Evolutionary conservation across 2,113 vertebrate species (phyloP).

Genomic region (Sisor rabdophorus): DNA sequence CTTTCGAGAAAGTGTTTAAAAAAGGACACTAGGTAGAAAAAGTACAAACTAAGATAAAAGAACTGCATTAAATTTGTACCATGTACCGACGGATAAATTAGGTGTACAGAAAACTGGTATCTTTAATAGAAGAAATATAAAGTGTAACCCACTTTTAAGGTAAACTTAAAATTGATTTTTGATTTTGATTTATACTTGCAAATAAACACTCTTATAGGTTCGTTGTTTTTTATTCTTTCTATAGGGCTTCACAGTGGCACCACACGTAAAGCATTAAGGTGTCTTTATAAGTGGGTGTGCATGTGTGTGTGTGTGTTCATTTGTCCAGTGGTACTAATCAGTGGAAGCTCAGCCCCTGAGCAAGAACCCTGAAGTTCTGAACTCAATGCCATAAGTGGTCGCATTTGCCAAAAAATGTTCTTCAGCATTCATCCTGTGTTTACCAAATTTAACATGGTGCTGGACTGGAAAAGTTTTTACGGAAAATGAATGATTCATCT

Average conservation of each 20-base stretch:
- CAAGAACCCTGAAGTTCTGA: too few relatives aligned
- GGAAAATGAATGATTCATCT: slow-evolving; percentile 22
- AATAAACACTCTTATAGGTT: neutral
- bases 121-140: neutral
- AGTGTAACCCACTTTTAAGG: neutral
- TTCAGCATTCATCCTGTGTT: neutral
- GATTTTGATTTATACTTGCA: neutral
- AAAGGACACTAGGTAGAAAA: neutral
- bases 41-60: neutral
- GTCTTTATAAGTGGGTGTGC: neutral
- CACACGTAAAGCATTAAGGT: neutral
- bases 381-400: too few relatives aligned
- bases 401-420: neutral
- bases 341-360: too few relatives aligned
- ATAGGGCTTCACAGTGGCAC: neutral
- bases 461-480: neutral
- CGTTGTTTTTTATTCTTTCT: neutral
- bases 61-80: too few relatives aligned
- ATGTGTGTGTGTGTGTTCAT: neutral
- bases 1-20: slow-evolving; percentile 27
- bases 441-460: neutral
- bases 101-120: neutral
- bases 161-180: neutral
- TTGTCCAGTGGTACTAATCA: too few relatives aligned
- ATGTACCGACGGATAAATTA: neutral